Percentiles rank a stretch among this genome's conserved stretches.
phyloP scores from a whole-genome alignment of 2,888 invertebrate species.

The Quadriops clusia region DNA sequence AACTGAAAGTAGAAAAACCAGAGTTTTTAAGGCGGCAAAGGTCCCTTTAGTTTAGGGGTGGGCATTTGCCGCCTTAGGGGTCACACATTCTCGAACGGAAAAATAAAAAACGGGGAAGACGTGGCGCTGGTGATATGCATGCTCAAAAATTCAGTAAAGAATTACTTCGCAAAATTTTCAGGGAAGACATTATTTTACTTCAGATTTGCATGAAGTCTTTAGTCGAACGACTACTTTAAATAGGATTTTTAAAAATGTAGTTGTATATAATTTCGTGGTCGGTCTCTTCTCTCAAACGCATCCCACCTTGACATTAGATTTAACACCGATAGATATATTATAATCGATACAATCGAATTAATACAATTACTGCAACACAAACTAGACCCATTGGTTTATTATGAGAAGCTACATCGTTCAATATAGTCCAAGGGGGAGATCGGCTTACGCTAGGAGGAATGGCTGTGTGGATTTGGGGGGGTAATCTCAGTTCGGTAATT shows the following conservation, averaged over 20 bases:
- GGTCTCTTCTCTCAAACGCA: too few relatives aligned
- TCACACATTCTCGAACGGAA: too few relatives aligned
- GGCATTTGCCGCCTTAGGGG: too few relatives aligned
- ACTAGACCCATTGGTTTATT: constrained; percentile 6
- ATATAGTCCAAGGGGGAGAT: constrained; percentile 28
- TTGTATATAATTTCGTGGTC: too few relatives aligned
- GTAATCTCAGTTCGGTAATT: constrained; percentile 25
- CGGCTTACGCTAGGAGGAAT: constrained; percentile 26
- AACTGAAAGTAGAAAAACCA: not conserved
- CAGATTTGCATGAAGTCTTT: constrained; percentile 12
- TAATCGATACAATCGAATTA: too few relatives aligned
- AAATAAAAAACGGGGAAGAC: constrained; percentile 20
- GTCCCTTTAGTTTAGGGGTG: too few relatives aligned
- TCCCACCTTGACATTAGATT: too few relatives aligned
- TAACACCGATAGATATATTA: too few relatives aligned
- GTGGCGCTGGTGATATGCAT: constrained; percentile 26
- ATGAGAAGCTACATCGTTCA: constrained; percentile 17
- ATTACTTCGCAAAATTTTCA: constrained; percentile 20
- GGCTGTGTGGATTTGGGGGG: constrained; percentile 23
- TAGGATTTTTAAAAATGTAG: constrained; percentile 2
- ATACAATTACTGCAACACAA: constrained; percentile 3
- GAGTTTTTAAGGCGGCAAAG: not conserved
- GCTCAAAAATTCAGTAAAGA: constrained; percentile 11
- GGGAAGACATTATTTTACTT: constrained; percentile 26
- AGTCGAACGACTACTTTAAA: not conserved